These are phyloP conservation scores for Phrynosoma platyrhinos DNA, from an alignment of 2,113 vertebrate species.

Conservation along the genomic window DNA sequence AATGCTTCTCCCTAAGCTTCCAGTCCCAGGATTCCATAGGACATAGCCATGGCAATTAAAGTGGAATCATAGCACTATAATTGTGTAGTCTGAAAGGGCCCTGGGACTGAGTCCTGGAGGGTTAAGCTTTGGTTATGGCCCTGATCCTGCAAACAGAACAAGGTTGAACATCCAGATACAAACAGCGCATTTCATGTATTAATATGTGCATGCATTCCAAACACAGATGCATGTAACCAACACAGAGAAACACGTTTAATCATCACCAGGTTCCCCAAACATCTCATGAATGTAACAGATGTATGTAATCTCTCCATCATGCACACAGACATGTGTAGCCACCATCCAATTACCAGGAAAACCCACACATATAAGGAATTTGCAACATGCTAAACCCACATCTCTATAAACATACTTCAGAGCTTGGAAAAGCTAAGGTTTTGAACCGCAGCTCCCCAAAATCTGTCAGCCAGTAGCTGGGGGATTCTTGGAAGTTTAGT, in stretches of 20 bases:
- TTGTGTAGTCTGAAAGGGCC: too few relatives aligned
- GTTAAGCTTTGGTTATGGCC: background rate
- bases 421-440: too few relatives aligned
- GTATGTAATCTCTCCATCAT: background rate
- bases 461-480: background rate
- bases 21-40: too few relatives aligned
- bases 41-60: too few relatives aligned
- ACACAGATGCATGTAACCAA: background rate
- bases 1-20: too few relatives aligned
- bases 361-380: background rate
- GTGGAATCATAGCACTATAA: too few relatives aligned
- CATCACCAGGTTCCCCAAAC: background rate
- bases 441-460: too few relatives aligned
- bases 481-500: too few relatives aligned
- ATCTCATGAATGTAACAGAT: background rate
- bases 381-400: background rate
- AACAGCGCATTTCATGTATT: background rate
- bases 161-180: background rate
- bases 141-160: background rate
- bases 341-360: background rate
- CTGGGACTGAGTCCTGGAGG: background rate
- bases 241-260: background rate
- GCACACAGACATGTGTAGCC: background rate
- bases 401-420: background rate
- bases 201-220: background rate